Conservation (phyloP, 2,888 invertebrate species). For the Trachelus tabidus region DNA sequence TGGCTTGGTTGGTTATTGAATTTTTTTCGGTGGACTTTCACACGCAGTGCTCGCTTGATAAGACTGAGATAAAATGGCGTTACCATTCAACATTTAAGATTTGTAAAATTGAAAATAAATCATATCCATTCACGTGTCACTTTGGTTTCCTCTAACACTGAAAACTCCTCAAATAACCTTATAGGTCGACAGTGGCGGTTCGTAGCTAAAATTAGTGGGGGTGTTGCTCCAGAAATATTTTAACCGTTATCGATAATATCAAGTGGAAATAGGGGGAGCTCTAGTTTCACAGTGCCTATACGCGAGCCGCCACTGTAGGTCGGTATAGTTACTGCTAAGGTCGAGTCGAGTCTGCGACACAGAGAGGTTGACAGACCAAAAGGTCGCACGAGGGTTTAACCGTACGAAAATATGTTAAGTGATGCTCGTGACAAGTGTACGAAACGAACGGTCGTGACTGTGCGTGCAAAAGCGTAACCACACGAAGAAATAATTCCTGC, state of each 20-base stretch:
- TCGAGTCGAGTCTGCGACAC: constrained; percentile 11
- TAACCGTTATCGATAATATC: too few species aligned
- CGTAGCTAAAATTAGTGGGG: too few species aligned
- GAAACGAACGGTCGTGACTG: constrained; percentile 33
- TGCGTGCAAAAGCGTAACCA: constrained; percentile 24
- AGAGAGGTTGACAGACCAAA: constrained; percentile 34
- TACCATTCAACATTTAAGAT: not conserved
- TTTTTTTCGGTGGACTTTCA: not conserved
- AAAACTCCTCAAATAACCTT: not conserved
- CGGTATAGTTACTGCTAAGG: not conserved
- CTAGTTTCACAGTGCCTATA: too few species aligned
- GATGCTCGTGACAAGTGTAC: constrained; percentile 39
- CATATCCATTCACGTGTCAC: not conserved
- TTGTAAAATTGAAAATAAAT: not conserved
- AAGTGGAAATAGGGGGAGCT: too few species aligned
- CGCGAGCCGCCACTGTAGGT: not conserved
- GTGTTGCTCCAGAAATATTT: too few species aligned
- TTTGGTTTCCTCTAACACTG: not conserved
- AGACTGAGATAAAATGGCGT: not conserved
- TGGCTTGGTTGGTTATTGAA: not conserved
- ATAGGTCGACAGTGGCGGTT: not conserved
- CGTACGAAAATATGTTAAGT: constrained; percentile 44
- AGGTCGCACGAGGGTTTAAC: constrained; percentile 23
- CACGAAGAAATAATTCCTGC: constrained; percentile 11
- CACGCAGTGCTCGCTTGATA: not conserved